Evolutionary conservation across 64 coral and sea anemone species (phyloP), one percentile per base, ranked within the genome.

Genomic region (Pocillopora verrucosa): DNA sequence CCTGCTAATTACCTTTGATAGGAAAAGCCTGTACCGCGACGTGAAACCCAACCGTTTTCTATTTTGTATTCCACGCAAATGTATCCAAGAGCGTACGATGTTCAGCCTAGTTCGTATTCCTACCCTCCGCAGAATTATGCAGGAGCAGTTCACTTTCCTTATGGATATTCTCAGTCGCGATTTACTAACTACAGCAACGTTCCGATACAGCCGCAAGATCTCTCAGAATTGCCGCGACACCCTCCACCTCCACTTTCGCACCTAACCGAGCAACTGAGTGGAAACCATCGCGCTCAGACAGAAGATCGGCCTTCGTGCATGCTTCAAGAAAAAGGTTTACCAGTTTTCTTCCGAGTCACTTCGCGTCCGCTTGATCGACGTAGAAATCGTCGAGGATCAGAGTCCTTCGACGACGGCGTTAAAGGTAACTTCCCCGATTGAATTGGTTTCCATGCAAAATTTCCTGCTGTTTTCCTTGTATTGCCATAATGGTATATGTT

Each of bases 231-330:
- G 10, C 79, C 16, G 10, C 37, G 1, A 4, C 14, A 24, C 72
- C 65, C 84, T 92, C 83, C 90, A 12, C 90, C 90, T 36, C 90
- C 75, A 13, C 62, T 92, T 37, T 87, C 74, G 11, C 90, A 92
- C 77, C 75, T 77, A 36, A 87, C 74, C 76, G 90, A 92, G 36
- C 90, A 84, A 36, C 41, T 56, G 69, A 77, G 74, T 38, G 83
- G 61, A 34, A 58, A 63, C 22, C 77, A 87, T 38, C 57, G 51
- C 24, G 20, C 16, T 10, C 82, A 64, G 16, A 22, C 57, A 11
- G 73, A 30, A 75, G 86, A 88, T 56, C 56, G 86, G 56, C 72
- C 86, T 51, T 88, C 75, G 22, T 78, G 86, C 20, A 85, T 85
- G 82, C 82, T 85, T 72, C 82, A 85, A 72, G 64, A 85, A 68